Percentiles rank a stretch among this genome's conserved stretches.
Evolutionary conservation across 53 echinoderm and acorn worm genomes (phyloP).

Genomic region (Apostichopus leukothele): DNA sequence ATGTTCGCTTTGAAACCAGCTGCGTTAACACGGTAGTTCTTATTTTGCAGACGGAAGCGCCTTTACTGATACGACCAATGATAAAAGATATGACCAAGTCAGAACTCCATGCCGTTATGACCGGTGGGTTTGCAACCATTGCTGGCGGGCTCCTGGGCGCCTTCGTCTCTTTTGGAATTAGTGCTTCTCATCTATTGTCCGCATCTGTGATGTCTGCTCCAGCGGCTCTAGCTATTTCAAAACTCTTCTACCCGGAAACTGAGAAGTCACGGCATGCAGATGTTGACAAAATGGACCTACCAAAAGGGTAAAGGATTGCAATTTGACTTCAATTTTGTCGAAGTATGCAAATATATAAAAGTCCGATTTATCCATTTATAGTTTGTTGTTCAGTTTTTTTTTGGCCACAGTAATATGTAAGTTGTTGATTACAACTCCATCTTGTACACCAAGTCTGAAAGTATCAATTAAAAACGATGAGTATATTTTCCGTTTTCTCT

Average conservation of each 20-base stretch:
- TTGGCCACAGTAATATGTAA: no score
- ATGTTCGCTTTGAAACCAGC: no score
- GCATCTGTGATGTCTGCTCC: constrained; percentile 63
- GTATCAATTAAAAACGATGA: no score
- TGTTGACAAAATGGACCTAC: constrained; percentile 60
- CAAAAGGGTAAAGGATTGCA: constrained; percentile 52
- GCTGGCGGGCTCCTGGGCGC: constrained; percentile 67
- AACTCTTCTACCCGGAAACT: constrained; percentile 89
- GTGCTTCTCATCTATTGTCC: constrained; percentile 67
- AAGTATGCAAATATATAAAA: no score
- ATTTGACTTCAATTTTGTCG: no score
- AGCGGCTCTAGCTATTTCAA: constrained; percentile 59
- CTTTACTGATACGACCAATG: constrained; percentile 40
- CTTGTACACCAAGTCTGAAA: no score
- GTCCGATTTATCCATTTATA: no score
- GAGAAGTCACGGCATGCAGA: constrained; percentile 67
- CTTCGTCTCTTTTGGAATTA: constrained; percentile 66
- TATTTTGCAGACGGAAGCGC: constrained; percentile 50
- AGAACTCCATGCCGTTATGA: constrained; percentile 55
- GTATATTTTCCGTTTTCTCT: no score
- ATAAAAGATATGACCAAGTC: constrained; percentile 48
- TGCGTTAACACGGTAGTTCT: not conserved
- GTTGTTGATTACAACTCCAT: no score
- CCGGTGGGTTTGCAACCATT: constrained; percentile 64
- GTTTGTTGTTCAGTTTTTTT: no score